Percentiles rank a stretch among this genome's conserved stretches.
These are phyloP conservation scores for Sphinx pinastri DNA, from an alignment of 2,888 invertebrate species.

Conservation along the genomic window DNA sequence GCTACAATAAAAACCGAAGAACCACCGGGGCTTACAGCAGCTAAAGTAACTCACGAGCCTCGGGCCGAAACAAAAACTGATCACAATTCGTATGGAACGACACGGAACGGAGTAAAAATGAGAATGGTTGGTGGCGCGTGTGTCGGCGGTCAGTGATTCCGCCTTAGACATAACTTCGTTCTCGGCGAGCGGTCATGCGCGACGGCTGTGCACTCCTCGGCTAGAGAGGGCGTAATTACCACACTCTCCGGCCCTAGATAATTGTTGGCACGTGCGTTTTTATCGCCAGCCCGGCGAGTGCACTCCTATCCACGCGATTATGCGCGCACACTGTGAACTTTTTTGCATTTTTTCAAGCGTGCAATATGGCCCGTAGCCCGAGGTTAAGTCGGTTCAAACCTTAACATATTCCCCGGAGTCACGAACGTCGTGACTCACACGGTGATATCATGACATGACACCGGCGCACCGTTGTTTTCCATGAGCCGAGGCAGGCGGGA, in stretches of 20 bases:
- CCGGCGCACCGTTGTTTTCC: constrained; percentile 53
- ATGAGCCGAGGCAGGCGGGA: constrained; percentile 45
- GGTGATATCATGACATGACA: constrained; percentile 71
- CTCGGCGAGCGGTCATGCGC: constrained; percentile 67
- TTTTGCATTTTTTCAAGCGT: constrained; percentile 67
- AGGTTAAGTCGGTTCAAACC: constrained; percentile 71
- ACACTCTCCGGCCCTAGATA: constrained; percentile 65
- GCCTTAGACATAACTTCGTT: constrained; percentile 57
- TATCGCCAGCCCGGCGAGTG: constrained; percentile 60
- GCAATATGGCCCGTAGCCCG: constrained; percentile 62
- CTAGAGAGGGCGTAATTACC: constrained; percentile 56
- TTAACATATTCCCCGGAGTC: constrained; percentile 54
- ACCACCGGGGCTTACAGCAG: constrained; percentile 48
- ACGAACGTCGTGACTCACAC: constrained; percentile 67
- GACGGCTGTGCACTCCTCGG: constrained; percentile 42
- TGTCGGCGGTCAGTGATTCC: constrained; percentile 68
- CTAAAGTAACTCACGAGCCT: constrained; percentile 46
- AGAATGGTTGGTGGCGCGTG: constrained; percentile 55
- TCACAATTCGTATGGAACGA: constrained; percentile 26
- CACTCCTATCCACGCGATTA: constrained; percentile 53
- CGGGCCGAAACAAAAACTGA: constrained; percentile 50
- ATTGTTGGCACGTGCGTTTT: constrained; percentile 78
- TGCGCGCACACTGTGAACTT: constrained; percentile 56
- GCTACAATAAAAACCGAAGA: constrained; percentile 61
- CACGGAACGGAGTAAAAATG: constrained; percentile 31